phyloP scores from a whole-genome alignment of 2,113 vertebrate genomes.

The Xerus inauris region DNA sequence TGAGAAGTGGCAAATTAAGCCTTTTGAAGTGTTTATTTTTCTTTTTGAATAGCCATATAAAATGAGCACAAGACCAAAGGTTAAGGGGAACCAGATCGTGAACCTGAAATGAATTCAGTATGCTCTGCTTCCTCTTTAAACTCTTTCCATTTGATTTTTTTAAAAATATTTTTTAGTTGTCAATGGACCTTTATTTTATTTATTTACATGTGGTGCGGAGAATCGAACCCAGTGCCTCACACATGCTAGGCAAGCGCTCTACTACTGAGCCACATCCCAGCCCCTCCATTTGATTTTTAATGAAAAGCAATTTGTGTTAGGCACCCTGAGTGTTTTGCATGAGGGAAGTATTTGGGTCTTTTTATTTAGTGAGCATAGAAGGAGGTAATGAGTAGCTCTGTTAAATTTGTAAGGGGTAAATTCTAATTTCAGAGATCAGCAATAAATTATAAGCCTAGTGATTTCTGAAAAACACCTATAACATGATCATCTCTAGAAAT shows the following conservation, averaged over 20 bases:
- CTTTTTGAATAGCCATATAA: neutral
- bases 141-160: no score
- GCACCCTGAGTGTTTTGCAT: neutral
- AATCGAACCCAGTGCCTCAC: no score
- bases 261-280: no score
- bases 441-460: neutral
- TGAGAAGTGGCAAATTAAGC: slow-evolving; percentile 1
- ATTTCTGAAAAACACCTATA: slow-evolving; percentile 31
- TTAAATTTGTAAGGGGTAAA: neutral
- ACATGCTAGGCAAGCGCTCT: no score
- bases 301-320: neutral
- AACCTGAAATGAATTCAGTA: neutral
- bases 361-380: neutral
- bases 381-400: neutral
- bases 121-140: neutral
- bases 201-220: no score
- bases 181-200: no score
- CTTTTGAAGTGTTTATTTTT: neutral
- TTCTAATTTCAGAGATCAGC: neutral
- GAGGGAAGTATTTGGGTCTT: neutral
- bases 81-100: neutral
- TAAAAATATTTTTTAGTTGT: no score
- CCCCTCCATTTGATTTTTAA: neutral
- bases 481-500: neutral
- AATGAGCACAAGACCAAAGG: neutral